Percentiles rank a stretch among this genome's conserved stretches.
phyloP scores from a whole-genome alignment of 2,888 invertebrate genomes.

The Brachypalpus laphriformis region DNA sequence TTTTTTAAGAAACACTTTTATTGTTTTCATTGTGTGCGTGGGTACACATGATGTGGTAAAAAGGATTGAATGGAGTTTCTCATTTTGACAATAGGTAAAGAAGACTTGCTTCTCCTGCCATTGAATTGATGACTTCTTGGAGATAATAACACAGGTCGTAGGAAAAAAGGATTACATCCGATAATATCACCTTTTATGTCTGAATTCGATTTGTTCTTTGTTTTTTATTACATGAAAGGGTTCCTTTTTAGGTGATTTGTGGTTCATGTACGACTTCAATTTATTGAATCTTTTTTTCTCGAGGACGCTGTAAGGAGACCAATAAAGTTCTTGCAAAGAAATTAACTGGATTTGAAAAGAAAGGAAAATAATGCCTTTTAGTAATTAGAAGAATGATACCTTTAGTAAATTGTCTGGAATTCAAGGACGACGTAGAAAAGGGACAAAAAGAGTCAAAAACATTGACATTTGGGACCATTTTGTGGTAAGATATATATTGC shows the following conservation, averaged over 20 bases:
- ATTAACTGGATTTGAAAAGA: neutral
- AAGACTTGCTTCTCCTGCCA: neutral
- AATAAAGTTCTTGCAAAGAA: neutral
- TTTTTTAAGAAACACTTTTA: slow-evolving; percentile 11
- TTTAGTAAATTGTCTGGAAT: slow-evolving; percentile 13
- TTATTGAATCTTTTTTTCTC: slow-evolving; percentile 13
- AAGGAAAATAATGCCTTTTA: neutral
- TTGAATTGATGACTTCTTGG: slow-evolving; percentile 17
- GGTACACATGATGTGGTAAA: slow-evolving; percentile 30
- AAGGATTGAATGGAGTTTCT: slow-evolving; percentile 30
- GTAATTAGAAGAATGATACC: neutral
- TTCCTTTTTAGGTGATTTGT: slow-evolving; percentile 30
- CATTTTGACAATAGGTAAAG: neutral
- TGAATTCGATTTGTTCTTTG: slow-evolving; percentile 62
- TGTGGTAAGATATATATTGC: too few species aligned
- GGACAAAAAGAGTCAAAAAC: neutral
- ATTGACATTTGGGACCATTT: neutral
- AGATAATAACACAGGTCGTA: slow-evolving; percentile 33
- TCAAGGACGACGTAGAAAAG: neutral
- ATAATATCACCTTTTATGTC: slow-evolving; percentile 62
- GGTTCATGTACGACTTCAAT: slow-evolving; percentile 17
- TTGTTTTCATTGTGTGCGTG: slow-evolving; percentile 19
- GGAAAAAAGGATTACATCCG: slow-evolving; percentile 57
- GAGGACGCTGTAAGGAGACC: neutral
- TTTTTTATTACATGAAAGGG: slow-evolving; percentile 54